Evolutionary conservation across 2,888 invertebrate species (phyloP), one percentile per base, ranked within the genome.

Genomic region (Petrophora chlorosata): DNA sequence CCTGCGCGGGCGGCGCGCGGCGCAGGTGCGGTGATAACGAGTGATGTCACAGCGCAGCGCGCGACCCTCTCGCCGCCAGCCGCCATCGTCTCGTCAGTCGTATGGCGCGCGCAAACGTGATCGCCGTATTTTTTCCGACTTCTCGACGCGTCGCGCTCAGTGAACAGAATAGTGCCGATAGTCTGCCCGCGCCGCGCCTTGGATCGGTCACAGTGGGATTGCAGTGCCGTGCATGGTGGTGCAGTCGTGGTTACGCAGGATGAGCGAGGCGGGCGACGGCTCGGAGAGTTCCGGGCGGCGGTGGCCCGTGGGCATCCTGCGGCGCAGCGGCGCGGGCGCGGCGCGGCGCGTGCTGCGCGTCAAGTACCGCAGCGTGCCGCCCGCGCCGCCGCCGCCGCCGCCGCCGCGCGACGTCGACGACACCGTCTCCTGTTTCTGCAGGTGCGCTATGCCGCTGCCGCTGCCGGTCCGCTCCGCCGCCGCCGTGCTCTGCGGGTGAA

Each of bases 341-440:
- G 79, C 80, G 15, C 76, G 82, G 42, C 80, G 79, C 55, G 77
- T 76, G 67, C 77, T 79, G 66, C 84, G 76, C 79, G 86, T 80
- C 65, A 76, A 83, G 73, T 86, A 84, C 77, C 83, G 83, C 70
- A 79, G 82, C 72, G 81, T 79, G 63, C 77, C 82, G 50, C 70
- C 72, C 43, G 42, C 67, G 43, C 53, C 66, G 46, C 56, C 67
- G 54, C 61, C 64, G 30, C 33, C 59, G 35, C 64, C 78, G 76
- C 65, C 73, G 62, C 91, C 92, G 54, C 81, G 93, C 63, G 92
- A 94, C 61, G 78, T 93, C 65, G 94, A 94, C 78, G 93, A 94
- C 63, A 94, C 94, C 52, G 94, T 95, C 79, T 94, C 94, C 70
- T 95, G 95, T 80, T 95, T 95, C 86, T 95, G 95, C 93, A 94